Conservation (phyloP, 1,140 invertebrate species). For the Drosophila sturtevanti region DNA sequence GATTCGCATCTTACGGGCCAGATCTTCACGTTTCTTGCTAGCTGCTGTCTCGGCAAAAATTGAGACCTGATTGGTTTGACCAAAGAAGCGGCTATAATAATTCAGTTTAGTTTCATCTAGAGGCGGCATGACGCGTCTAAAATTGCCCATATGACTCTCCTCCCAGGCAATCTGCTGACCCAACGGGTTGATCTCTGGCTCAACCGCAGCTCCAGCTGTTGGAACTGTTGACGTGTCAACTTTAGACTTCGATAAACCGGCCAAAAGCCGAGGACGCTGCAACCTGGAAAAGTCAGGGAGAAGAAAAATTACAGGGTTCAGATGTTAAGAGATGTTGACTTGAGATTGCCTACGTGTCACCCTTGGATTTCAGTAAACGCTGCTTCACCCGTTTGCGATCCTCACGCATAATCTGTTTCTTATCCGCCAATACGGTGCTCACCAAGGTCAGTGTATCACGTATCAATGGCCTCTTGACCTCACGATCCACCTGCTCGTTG, state of each 20-base stretch:
- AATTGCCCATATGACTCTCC: constrained; percentile 90
- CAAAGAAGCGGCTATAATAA: constrained; percentile 84
- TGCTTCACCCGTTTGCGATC: constrained; percentile 87
- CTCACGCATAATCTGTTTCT: constrained; percentile 89
- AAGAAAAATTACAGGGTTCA: not conserved
- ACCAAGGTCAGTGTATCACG: constrained; percentile 92
- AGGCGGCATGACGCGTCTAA: constrained; percentile 82
- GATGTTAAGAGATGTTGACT: not conserved
- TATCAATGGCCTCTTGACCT: constrained; percentile 92
- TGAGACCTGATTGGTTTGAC: constrained; percentile 87
- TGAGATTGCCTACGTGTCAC: constrained; percentile 55
- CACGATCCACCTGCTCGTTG: constrained; percentile 91
- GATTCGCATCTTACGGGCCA: constrained; percentile 69
- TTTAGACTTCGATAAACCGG: constrained; percentile 12
- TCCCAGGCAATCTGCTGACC: constrained; percentile 90
- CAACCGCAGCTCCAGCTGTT: not conserved
- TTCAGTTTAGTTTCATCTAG: constrained; percentile 39
- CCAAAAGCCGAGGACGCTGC: constrained; percentile 24
- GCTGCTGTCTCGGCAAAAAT: constrained; percentile 90
- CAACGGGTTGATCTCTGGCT: constrained; percentile 70
- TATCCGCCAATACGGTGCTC: constrained; percentile 91
- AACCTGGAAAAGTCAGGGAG: not conserved
- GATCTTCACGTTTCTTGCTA: constrained; percentile 83
- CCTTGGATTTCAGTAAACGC: constrained; percentile 84
- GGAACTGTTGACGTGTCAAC: not conserved